phyloP scores from a whole-genome alignment of 2,888 invertebrate species.

The Matsumyia berberina region DNA sequence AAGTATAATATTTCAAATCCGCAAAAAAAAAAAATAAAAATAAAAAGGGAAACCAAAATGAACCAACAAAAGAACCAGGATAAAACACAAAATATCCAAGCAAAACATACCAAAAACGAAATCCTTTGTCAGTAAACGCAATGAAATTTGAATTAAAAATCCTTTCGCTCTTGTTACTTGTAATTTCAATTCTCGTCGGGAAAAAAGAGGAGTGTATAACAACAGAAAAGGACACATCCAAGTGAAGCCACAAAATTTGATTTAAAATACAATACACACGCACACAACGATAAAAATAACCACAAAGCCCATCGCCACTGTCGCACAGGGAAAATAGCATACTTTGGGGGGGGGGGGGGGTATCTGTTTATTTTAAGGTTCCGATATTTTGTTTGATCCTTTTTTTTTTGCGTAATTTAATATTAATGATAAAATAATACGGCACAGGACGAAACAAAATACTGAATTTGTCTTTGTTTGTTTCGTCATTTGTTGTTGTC shows the following conservation, averaged over 20 bases:
- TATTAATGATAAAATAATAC: conserved; percentile 37
- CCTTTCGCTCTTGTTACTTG: background rate
- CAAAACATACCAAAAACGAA: background rate
- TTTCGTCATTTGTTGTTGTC: background rate
- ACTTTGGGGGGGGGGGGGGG: background rate
- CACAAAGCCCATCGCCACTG: conserved; percentile 50
- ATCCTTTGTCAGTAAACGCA: conserved; percentile 19
- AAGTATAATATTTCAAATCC: background rate
- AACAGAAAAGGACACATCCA: conserved; percentile 5
- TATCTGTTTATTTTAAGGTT: conserved; percentile 3
- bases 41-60: background rate
- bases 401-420: conserved; percentile 22
- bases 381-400: conserved; percentile 7
- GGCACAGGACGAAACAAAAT: background rate
- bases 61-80: background rate
- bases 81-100: background rate
- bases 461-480: background rate
- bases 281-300: conserved; percentile 45
- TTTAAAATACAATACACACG: conserved; percentile 50
- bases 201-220: background rate
- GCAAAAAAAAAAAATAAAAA: background rate
- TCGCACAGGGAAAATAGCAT: background rate
- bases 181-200: background rate
- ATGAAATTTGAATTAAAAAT: background rate
- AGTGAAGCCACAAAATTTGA: conserved; percentile 20